Evolutionary conservation across 2,113 vertebrate species (phyloP), one percentile per base, ranked within the genome.

Genomic region (Notiomystis cincta): DNA sequence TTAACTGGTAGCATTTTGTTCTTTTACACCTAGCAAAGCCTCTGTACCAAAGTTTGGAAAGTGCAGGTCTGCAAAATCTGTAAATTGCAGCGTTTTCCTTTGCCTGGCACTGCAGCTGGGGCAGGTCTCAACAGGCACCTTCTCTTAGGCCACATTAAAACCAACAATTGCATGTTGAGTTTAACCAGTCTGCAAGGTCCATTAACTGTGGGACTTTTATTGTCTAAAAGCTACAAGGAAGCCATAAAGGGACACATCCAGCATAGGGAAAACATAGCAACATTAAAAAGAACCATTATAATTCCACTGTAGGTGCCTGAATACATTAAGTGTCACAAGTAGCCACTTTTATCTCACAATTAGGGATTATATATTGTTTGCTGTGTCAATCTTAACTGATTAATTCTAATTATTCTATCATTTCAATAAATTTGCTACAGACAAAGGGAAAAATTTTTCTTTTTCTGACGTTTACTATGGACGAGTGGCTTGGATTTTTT

Each of bases 191-290:
- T 96, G 75, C 47, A 81, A 83, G 56, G 84, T 91, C 90, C 94
- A 84, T 90, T 93, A 97, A 87, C 95, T 75, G 85, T 33, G 95
- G 91, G 96, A 95, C 79, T 96, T 95, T 97, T 95, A 93, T 87
- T 81, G 80, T 77, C 96, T 97, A 94, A 97, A 96, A 85, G 45
- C 88, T 90, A 42, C 76, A 92, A 89, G 67, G 91, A 97, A 96
- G 95, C 67, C 33, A 22, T 51, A 89, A 89, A 94, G 71, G 93
- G 97, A 97, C 85, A 73, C 25, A 81, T 54, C 64, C 85, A 95
- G 80, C 88, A 82, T 9, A 93, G 69, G 64, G 83, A 97, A 91
- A 85, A 82, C 85, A 95, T 81, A 96, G 92, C 91, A 95, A 89
- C 70, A 96, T 96, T 94, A 86, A 79, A n/a, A 95, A 94, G 81